phyloP scores from a whole-genome alignment of 2,888 invertebrate species.

The Cataglyphis altisquamis region DNA sequence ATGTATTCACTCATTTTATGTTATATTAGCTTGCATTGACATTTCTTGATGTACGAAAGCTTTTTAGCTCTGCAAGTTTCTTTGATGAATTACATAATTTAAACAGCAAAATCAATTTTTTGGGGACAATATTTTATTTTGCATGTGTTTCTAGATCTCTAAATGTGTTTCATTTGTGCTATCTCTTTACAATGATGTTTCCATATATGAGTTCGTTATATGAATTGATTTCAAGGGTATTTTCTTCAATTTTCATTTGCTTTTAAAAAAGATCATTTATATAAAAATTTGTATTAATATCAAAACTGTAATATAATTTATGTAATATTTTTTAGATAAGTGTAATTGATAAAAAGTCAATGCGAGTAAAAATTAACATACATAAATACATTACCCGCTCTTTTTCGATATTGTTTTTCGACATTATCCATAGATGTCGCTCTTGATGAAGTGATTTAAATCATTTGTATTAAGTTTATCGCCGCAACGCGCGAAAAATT shows the following conservation, averaged over 20 bases:
- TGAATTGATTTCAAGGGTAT: no score
- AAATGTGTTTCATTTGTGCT: neutral
- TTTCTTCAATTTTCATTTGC: neutral
- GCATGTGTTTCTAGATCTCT: neutral
- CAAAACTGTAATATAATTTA: no score
- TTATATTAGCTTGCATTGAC: neutral
- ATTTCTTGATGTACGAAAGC: neutral
- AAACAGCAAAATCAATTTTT: neutral
- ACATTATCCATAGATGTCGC: conserved; percentile 6
- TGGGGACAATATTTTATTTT: neutral
- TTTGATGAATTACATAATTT: neutral
- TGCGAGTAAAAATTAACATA: no score
- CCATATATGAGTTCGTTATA: no score
- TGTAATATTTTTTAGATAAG: neutral
- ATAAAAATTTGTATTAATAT: no score
- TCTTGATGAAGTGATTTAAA: neutral
- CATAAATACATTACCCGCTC: no score
- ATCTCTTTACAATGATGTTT: neutral
- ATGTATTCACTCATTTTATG: no score
- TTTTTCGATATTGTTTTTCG: no score
- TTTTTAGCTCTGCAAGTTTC: neutral
- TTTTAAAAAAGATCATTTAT: neutral
- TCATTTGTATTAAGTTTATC: neutral
- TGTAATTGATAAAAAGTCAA: no score
- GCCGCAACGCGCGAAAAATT: neutral